A percentile compares a stretch with the other conserved stretches of the same genome.
Evolutionary conservation across 2,888 invertebrate species (phyloP).

Genomic region (Dysmachus trigonus): DNA sequence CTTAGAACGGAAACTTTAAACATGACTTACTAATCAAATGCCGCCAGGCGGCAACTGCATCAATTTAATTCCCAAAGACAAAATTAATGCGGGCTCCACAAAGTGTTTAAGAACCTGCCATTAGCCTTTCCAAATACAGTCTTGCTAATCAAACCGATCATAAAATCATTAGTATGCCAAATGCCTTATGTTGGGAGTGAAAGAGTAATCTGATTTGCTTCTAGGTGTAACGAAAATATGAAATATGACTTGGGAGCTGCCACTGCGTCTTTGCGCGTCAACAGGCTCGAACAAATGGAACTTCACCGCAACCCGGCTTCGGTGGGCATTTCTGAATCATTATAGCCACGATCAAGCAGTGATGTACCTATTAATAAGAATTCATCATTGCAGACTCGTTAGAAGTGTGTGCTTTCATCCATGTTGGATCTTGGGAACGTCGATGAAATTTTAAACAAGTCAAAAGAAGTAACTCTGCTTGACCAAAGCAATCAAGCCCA

Average conservation of each 20-base stretch:
- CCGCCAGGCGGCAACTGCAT: background rate
- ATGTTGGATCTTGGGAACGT: background rate
- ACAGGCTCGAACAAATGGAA: background rate
- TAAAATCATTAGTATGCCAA: background rate
- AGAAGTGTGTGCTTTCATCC: background rate
- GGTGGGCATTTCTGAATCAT: background rate
- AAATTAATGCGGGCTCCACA: background rate
- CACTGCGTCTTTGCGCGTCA: background rate
- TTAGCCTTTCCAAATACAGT: background rate
- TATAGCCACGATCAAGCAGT: background rate
- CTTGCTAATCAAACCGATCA: background rate
- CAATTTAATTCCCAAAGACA: background rate
- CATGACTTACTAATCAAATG: background rate
- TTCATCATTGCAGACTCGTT: background rate
- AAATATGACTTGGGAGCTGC: background rate
- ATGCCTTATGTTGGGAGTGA: background rate
- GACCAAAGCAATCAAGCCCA: background rate
- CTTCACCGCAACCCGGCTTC: background rate
- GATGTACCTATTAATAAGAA: background rate
- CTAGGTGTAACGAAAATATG: background rate
- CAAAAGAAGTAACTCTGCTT: background rate
- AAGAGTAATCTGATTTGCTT: background rate
- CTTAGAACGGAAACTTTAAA: background rate
- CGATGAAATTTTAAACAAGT: background rate
- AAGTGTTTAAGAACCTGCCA: background rate